Base-by-base conservation (phyloP, 2,888 invertebrate genomes). In the Drosophila algonquin region DNA sequence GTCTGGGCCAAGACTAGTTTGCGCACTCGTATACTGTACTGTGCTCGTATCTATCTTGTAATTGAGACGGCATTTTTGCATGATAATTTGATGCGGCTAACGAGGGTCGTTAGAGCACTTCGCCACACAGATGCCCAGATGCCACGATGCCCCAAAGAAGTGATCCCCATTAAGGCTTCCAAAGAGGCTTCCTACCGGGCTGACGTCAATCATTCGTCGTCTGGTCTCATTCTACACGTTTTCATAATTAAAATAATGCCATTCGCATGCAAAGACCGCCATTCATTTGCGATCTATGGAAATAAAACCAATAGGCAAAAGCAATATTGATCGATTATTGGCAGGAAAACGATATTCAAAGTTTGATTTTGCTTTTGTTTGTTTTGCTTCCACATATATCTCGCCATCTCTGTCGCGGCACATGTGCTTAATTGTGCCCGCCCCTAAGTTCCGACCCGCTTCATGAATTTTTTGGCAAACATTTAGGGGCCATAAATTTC, bases 41-140 rank as follows among this genome's bases (percentile, higher is more conserved):
- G 40, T 40, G 14, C 40, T 40, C 40, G 40, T 40, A 40, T 40
- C 63, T 63, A 46, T 80, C 69, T 85, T 71, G 75, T 73, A 83
- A 82, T 69, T 70, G 51, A 74, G 75, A 85, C 88, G 67, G 62
- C 88, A 87, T 85, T 83, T 89, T 89, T 89, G 89, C 89, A 85
- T 83, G 55, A 58, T 77, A 88, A 86, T 73, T 81, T 12, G 54
- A 57, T 16, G 48, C 55, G 35, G 45, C 56, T 35, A 50, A 30
- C 71, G 58, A 76, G 89, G 64, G 80, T 75, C 71, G 78, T 18
- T 50, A 44, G 54, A 55, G 47, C 35, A 71, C 58, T 73, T 64
- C 12, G 9, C 24, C 30, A 14, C 8, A 35, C 12, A 45, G 24
- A 21, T 50, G 53, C n/a, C 16, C 9, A 2, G 21, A 21, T 21